These are phyloP conservation scores for Oncorhynchus keta DNA, from an alignment of 2,113 vertebrate genomes.

Conservation along the genomic window DNA sequence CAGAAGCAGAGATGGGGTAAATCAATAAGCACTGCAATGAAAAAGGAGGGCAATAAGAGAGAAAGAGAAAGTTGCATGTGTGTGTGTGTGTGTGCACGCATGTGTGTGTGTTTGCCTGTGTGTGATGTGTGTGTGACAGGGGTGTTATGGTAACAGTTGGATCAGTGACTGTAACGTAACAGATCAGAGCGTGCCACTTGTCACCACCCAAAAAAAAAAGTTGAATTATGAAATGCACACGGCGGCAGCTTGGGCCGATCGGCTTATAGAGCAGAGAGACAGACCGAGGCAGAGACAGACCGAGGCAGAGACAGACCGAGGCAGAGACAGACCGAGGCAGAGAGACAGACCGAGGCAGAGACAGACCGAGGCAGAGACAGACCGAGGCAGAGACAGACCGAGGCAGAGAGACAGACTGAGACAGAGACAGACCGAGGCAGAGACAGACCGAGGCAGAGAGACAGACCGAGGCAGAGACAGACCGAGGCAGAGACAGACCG, in stretches of 20 bases:
- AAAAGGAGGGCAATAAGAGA: no score
- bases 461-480: slow-evolving; percentile 3
- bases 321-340: background rate
- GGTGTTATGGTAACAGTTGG: slow-evolving; percentile 2
- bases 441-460: background rate
- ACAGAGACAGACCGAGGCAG: background rate
- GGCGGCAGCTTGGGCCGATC: slow-evolving; percentile 30
- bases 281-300: slow-evolving; percentile 8
- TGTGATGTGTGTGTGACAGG: background rate
- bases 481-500: background rate
- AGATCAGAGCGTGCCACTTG: slow-evolving; percentile 20
- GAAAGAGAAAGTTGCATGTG: no score
- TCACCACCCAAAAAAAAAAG: background rate
- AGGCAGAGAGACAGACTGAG: no score
- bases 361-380: no score
- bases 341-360: background rate
- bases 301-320: background rate
- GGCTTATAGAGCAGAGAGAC: slow-evolving; percentile 4
- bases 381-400: background rate
- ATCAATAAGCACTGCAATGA: no score
- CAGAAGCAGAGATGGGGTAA: no score
- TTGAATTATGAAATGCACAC: slow-evolving; percentile 40
- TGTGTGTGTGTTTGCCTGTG: background rate
- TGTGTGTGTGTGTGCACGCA: no score
- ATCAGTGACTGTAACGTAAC: slow-evolving; percentile 13